phyloP scores from a whole-genome alignment of 2,113 vertebrate species.

The Microcebus tavaratra region DNA sequence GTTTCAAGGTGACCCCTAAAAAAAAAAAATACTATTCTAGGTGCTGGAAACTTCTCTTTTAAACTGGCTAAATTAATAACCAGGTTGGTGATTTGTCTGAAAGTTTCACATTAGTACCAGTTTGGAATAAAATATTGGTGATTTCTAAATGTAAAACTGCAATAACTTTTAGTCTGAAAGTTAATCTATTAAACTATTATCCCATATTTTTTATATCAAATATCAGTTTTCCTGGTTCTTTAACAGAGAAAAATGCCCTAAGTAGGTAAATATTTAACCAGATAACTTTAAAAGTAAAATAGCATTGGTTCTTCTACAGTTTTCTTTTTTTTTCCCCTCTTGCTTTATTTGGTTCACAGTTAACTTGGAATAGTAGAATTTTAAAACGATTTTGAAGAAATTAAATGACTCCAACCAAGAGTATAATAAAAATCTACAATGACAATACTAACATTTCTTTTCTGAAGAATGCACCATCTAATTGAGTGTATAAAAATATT shows the following conservation, averaged over 20 bases:
- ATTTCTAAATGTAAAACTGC: neutral
- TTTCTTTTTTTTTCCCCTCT: no score
- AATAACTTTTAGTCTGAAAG: neutral
- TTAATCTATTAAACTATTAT: neutral
- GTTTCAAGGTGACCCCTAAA: no score
- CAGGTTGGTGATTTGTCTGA: neutral
- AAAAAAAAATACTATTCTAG: neutral
- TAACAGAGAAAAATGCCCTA: neutral
- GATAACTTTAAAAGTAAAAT: neutral
- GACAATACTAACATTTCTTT: neutral
- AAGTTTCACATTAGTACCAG: neutral
- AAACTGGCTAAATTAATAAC: neutral
- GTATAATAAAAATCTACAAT: neutral
- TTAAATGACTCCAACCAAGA: neutral
- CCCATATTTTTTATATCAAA: neutral
- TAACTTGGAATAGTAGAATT: neutral
- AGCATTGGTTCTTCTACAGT: neutral
- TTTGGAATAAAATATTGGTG: neutral
- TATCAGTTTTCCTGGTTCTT: neutral
- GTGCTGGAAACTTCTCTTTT: neutral
- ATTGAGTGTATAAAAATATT: neutral
- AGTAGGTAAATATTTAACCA: neutral
- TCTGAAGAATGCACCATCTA: neutral
- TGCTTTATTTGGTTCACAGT: neutral
- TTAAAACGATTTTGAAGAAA: neutral